Base-by-base conservation (phyloP, 2,797 vertebrate species). In the Microhierax caerulescens region DNA sequence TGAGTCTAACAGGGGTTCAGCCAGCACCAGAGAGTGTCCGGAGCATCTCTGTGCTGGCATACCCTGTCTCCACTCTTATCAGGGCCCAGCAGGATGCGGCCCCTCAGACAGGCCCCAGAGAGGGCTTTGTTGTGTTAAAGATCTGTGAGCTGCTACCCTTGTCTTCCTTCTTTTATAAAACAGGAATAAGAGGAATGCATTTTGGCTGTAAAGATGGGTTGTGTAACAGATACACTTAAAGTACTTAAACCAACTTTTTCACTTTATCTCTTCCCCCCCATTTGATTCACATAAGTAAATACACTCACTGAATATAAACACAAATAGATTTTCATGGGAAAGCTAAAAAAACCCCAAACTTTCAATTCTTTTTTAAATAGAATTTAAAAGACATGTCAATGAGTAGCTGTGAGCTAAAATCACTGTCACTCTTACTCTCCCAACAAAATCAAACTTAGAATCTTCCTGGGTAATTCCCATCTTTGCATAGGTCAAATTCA, bases 161-260 rank as follows among this genome's bases (percentile, higher is more conserved):
- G 57, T 92, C 67, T 34, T 97, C 87, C 76, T 70, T 79, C 81
- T 95, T 91, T 87, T 75, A 50, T 61, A 48, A 50, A 74, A 90
- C 43, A 94, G 88, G 86, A 97, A 97, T 95, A 74, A 90, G 39
- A 94, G 88, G 86, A 97, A 97, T 95, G 90, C 7, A 13, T 64
- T 88, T 84, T 97, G 96, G 96, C 97, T 93, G 50, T 87, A 76
- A 94, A 88, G 82, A 95, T 95, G 94, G 86, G 61, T 54, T 91
- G 57, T 91, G 57, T 70, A 95, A 97, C 74, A 94, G 91, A 95
- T 73, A 93, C 74, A 72, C 37, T 67, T 87, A 65, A 95, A 97
- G 51, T 63, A 28, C 75, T 95, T 91, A 94, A 96, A 96, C 45
- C 69, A 79, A 74, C 22, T 72, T 90, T 48, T 75, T 81, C 73